phyloP scores from a whole-genome alignment of 2,888 invertebrate genomes.

The Amphipoea oculea region DNA sequence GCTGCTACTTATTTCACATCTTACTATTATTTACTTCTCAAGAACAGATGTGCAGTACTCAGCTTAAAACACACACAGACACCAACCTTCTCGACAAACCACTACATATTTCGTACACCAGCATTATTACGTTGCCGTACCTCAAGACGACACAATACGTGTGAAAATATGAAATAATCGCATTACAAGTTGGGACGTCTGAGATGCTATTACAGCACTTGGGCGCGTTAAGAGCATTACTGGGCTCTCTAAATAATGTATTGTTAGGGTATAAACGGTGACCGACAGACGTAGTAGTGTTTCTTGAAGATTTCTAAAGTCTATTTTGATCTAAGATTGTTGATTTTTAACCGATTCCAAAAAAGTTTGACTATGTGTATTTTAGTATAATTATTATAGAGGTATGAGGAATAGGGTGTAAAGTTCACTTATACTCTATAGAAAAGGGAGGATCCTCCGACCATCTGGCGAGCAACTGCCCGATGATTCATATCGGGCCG shows the following conservation, averaged over 20 bases:
- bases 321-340: background rate
- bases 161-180: constrained; percentile 68
- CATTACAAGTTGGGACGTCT: constrained; percentile 63
- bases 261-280: constrained; percentile 41
- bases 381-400: background rate
- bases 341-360: too few species aligned
- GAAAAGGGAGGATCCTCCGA: too few species aligned
- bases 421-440: too few species aligned
- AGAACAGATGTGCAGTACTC: constrained; percentile 19
- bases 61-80: constrained; percentile 23
- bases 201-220: constrained; percentile 57
- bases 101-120: constrained; percentile 5
- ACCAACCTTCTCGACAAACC: background rate
- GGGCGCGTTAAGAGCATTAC: constrained; percentile 68
- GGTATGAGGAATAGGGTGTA: too few species aligned
- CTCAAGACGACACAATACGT: constrained; percentile 49
- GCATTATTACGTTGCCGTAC: constrained; percentile 47
- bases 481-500: too few species aligned
- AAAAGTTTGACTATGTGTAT: background rate
- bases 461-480: too few species aligned
- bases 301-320: background rate
- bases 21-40: background rate
- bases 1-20: background rate
- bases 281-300: constrained; percentile 15
- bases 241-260: constrained; percentile 64